A percentile compares a stretch with the other conserved stretches of the same genome.
phyloP scores from a whole-genome alignment of 2,888 invertebrate species.

The Drosophila anomalata region DNA sequence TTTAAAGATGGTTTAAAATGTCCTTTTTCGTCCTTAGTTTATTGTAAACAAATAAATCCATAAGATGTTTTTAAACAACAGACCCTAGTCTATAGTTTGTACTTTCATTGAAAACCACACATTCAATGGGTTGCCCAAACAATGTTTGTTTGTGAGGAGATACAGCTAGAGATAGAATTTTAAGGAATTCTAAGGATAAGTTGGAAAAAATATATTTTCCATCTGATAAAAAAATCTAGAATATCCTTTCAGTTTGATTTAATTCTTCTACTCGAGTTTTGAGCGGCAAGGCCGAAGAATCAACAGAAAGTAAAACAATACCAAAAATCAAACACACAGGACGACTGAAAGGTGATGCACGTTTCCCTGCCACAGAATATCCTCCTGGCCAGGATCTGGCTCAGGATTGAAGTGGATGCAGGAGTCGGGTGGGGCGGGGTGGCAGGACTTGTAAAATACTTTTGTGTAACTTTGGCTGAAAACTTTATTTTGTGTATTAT shows the following conservation, averaged over 20 bases:
- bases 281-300: constrained; percentile 41
- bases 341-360: constrained; percentile 72
- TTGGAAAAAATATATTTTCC: not conserved
- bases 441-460: constrained; percentile 75
- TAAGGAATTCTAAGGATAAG: not conserved
- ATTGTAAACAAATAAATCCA: too few relatives aligned
- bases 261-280: constrained; percentile 40
- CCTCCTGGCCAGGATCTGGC: constrained; percentile 11
- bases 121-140: too few relatives aligned
- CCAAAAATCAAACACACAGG: constrained; percentile 77
- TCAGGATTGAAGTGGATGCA: constrained; percentile 8
- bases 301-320: constrained; percentile 76
- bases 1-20: not conserved
- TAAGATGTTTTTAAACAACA: too few relatives aligned
- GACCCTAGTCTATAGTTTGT: too few relatives aligned
- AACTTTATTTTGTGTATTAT: constrained; percentile 80
- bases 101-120: too few relatives aligned
- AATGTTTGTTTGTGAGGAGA: too few relatives aligned
- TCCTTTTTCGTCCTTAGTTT: not conserved
- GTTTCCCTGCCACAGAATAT: constrained; percentile 19
- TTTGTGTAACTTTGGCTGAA: constrained; percentile 80
- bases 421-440: not conserved
- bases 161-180: not conserved
- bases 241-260: constrained; percentile 54
- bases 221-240: not conserved